A percentile compares a stretch with the other conserved stretches of the same genome.
Conservation (phyloP, 2,797 vertebrate species). For the Potorous gilbertii region DNA sequence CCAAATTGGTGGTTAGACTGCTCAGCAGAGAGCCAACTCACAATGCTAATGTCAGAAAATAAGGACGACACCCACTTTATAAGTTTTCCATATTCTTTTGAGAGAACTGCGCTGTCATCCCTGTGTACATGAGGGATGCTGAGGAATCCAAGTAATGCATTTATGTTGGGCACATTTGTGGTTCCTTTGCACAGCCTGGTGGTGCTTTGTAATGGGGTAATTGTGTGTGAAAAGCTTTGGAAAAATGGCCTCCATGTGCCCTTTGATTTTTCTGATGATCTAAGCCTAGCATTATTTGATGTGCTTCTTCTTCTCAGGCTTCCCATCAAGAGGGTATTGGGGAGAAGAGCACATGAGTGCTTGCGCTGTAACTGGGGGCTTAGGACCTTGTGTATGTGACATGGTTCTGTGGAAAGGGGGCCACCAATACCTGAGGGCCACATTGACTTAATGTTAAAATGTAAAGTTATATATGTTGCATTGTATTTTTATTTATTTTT, state of each 20-base stretch:
- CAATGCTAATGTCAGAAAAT: not conserved
- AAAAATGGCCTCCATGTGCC: not conserved
- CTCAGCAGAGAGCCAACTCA: not conserved
- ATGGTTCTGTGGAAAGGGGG: not conserved
- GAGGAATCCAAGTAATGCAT: not conserved
- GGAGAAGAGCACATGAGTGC: not conserved
- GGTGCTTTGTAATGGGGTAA: not conserved
- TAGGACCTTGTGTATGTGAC: not conserved
- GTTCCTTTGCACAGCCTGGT: not conserved
- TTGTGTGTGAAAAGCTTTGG: slow-evolving; percentile 1
- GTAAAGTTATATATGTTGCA: not conserved
- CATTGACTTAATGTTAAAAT: not conserved
- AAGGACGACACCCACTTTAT: not conserved
- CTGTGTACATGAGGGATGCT: not conserved
- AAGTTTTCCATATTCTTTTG: not conserved
- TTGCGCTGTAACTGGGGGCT: not conserved
- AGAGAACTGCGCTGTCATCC: not conserved
- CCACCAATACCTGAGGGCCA: not conserved
- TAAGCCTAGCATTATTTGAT: not conserved
- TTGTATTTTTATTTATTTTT: not conserved
- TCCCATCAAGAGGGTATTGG: not conserved
- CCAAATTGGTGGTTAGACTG: not conserved
- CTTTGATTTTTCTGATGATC: not conserved
- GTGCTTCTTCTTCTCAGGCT: not conserved
- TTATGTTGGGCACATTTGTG: not conserved